Evolutionary conservation across 2,113 vertebrate species (phyloP).

Genomic region (Callipepla californica): DNA sequence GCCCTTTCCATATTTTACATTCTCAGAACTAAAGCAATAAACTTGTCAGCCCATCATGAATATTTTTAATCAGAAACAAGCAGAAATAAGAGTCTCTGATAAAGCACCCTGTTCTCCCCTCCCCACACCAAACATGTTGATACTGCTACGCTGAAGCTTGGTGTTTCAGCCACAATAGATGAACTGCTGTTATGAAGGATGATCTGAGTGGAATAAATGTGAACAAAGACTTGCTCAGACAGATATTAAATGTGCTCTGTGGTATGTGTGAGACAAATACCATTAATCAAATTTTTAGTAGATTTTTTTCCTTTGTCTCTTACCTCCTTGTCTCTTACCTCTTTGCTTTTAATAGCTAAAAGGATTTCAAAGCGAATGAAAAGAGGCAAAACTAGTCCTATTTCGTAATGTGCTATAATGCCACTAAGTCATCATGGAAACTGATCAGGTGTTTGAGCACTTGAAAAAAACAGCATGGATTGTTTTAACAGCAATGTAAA

Average conservation of each 20-base stretch:
- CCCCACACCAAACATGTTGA: neutral
- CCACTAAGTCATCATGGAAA: neutral
- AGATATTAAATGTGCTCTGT: neutral
- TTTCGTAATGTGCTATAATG: neutral
- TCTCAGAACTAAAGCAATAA: neutral
- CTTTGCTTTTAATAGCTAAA: neutral
- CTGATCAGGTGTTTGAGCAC: neutral
- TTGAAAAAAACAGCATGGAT: neutral
- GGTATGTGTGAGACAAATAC: neutral
- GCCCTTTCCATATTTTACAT: neutral
- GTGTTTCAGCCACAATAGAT: neutral
- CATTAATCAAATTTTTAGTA: neutral
- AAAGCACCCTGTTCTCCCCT: neutral
- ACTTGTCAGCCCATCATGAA: neutral
- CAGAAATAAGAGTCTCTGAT: neutral
- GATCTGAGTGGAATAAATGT: constrained; percentile 11
- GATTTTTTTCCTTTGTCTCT: neutral
- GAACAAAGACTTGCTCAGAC: constrained; percentile 11
- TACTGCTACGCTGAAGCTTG: neutral
- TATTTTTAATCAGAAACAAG: constrained; percentile 36
- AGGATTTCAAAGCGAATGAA: neutral
- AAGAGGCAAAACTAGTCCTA: neutral
- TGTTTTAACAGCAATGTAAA: constrained; percentile 3
- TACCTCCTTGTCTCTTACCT: neutral
- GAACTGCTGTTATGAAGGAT: neutral